These are phyloP conservation scores for Artemia franciscana DNA, from an alignment of 1,140 invertebrate species.

Conservation along the genomic window DNA sequence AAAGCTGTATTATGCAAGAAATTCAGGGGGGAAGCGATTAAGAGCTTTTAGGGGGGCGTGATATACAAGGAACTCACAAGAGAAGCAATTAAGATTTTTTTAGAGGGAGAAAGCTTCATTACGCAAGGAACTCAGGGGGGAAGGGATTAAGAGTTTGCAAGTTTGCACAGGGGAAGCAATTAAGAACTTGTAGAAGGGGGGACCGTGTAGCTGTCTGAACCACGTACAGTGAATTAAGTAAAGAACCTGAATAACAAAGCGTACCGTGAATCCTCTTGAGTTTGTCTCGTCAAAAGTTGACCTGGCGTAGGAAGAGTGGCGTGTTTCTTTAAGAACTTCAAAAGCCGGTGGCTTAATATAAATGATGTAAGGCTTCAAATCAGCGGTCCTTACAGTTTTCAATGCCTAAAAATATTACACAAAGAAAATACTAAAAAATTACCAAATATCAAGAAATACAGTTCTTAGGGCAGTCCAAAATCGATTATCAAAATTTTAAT, in stretches of 20 bases:
- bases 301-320: constrained; percentile 49
- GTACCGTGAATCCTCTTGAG: constrained; percentile 68
- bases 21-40: too few relatives aligned
- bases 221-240: too few relatives aligned
- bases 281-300: constrained; percentile 73
- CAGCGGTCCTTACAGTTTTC: constrained; percentile 65
- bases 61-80: too few relatives aligned
- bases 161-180: constrained; percentile 10
- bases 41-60: too few relatives aligned
- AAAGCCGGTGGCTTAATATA: constrained; percentile 78
- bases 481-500: background rate
- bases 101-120: too few relatives aligned
- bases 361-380: constrained; percentile 82
- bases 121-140: too few relatives aligned
- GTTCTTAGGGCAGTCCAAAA: background rate
- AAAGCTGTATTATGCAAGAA: too few relatives aligned
- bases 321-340: constrained; percentile 54
- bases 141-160: constrained; percentile 17
- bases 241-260: constrained; percentile 15
- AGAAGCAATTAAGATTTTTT: too few relatives aligned
- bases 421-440: background rate
- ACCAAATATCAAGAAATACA: background rate
- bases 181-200: too few relatives aligned
- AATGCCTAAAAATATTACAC: constrained; percentile 35
- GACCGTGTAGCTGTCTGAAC: too few relatives aligned